Base-by-base conservation (phyloP, 2,888 invertebrate genomes). In the Acleris emargana region DNA sequence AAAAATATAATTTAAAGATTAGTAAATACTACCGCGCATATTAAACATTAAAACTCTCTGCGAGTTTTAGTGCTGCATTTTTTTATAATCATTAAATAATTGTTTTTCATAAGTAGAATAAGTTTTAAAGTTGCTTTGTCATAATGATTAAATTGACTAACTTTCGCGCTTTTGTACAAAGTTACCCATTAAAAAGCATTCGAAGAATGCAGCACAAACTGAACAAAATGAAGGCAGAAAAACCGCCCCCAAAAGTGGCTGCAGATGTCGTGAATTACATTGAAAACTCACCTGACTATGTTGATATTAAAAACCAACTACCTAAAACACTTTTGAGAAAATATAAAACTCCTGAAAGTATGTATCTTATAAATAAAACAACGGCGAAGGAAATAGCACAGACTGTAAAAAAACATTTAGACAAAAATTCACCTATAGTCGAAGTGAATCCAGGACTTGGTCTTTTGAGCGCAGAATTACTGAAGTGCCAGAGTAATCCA, bases 361-460 rank as follows among this genome's bases (percentile, higher is more conserved):
- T 93, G 83, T 93, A 93, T 73, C 69, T 94, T 43, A 82, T 93
- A 58, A 88, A 93, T 67, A 77, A 73, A 63, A 73, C 77, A 32
- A 86, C 85, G 17, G 93, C 94, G 0, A 82, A 84, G 67, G 68
- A 77, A 68, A 88, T 94, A 63, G 77, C 78, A 2, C 72, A 79
- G 25, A 74, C 87, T 32, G 79, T 94, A n/a, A 79, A 78, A 68
- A 72, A 74, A 13, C 76, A 87, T 68, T 72, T 93, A 22, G 72
- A 72, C 25, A 68, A 77, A 13, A 73, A 80, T n/a, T 74, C 80
- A 16, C 86, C 93, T 3, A 77, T 95, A 17, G 83, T 95, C n/a
- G 96, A 96, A 88, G 88, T 95, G 0, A 95, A 95, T 85, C 95
- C 96, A 1, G 96, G 96, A 0, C 84, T 94, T 50, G 96, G 96